Percentiles rank a stretch among this genome's conserved stretches.
Conservation (phyloP, 2,113 vertebrate species). For the Cheirogaleus medius region DNA sequence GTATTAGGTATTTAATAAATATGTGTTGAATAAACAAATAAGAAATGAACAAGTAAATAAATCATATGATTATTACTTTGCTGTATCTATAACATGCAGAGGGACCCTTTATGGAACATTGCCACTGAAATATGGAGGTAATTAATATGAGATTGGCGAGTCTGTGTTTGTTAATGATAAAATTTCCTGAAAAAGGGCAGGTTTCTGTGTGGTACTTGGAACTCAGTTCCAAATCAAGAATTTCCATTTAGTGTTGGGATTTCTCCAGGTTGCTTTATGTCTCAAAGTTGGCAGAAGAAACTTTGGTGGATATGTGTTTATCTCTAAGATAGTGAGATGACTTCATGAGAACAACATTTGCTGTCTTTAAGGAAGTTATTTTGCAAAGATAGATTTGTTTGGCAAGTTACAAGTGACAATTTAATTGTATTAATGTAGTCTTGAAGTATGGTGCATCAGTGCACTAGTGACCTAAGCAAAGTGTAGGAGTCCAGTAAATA, state of each 20-base stretch:
- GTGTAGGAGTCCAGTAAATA: neutral
- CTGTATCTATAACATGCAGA: neutral
- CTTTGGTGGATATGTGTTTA: neutral
- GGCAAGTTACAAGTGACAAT: neutral
- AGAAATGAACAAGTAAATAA: neutral
- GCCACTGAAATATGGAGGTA: neutral
- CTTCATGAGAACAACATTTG: neutral
- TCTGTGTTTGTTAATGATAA: neutral
- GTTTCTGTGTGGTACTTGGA: neutral
- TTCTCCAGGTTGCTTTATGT: neutral
- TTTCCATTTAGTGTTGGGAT: conserved; percentile 11
- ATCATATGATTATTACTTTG: neutral
- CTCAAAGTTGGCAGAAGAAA: neutral
- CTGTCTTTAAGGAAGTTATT: neutral
- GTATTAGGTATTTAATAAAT: conserved; percentile 22
- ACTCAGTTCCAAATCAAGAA: neutral
- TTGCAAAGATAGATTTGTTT: neutral
- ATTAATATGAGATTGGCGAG: neutral
- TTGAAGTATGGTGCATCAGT: neutral
- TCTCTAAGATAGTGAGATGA: neutral
- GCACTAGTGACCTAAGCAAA: neutral
- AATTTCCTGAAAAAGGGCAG: neutral
- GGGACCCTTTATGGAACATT: neutral
- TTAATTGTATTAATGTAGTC: neutral
- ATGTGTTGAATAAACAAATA: neutral